Conservation (phyloP, 2,888 invertebrate species). For the Torymus aiolomorphi region DNA sequence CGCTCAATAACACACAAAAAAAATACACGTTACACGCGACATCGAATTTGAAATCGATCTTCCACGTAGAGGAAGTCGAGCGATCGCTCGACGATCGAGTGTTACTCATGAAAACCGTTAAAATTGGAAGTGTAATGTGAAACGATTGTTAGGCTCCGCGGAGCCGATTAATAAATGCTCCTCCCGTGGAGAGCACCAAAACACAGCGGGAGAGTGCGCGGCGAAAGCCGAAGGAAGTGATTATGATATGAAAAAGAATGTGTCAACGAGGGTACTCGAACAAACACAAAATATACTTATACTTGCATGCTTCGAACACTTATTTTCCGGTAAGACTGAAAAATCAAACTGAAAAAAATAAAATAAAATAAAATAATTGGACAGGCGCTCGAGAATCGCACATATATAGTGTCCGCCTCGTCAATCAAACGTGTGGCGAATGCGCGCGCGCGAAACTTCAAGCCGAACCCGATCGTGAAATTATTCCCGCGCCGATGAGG, state of each 20-base stretch:
- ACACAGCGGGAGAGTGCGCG: neutral
- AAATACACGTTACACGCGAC: neutral
- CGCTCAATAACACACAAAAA: neutral
- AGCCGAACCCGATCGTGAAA: slow-evolving; percentile 23
- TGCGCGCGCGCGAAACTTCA: neutral
- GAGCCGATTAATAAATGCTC: neutral
- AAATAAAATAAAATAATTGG: slow-evolving; percentile 21
- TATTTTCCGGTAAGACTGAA: slow-evolving; percentile 66
- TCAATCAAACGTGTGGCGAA: slow-evolving; percentile 52
- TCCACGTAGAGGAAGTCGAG: neutral
- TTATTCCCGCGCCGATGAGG: slow-evolving; percentile 3
- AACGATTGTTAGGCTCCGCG: slow-evolving; percentile 8
- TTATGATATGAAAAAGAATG: neutral
- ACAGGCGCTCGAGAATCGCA: slow-evolving; percentile 27
- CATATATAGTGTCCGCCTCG: slow-evolving; percentile 32
- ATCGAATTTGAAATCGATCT: slow-evolving; percentile 48
- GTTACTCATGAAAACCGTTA: neutral
- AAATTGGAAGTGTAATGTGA: slow-evolving; percentile 1
- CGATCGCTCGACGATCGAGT: slow-evolving; percentile 6
- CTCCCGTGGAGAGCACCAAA: neutral
- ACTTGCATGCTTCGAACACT: slow-evolving; percentile 52
- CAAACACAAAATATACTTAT: neutral
- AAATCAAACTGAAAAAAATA: slow-evolving; percentile 64
- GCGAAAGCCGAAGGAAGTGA: neutral
- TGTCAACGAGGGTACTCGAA: slow-evolving; percentile 29